phyloP scores from a whole-genome alignment of 2,113 vertebrate species.

The Oreochromis tanganicae region DNA sequence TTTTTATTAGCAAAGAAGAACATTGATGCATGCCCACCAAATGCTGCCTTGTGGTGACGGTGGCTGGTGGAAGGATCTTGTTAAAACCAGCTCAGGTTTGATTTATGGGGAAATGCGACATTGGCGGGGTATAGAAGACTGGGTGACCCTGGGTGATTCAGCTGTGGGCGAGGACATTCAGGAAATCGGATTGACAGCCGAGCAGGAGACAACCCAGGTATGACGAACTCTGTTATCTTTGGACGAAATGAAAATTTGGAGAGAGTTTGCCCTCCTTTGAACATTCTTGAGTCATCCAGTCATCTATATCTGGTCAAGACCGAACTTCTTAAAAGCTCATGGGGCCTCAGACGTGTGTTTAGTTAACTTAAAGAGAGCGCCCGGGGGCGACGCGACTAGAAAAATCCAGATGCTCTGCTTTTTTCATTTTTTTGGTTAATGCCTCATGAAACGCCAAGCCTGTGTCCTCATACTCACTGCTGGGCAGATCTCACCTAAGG shows the following conservation, averaged over 20 bases:
- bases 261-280: not conserved
- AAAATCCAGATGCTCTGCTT: slow-evolving; percentile 52
- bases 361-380: slow-evolving; percentile 29
- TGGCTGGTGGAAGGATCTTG: not conserved
- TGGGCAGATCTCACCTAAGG: slow-evolving; percentile 1
- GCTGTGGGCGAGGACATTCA: not conserved
- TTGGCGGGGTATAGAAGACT: not conserved
- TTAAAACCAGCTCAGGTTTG: slow-evolving; percentile 7
- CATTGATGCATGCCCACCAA: not conserved
- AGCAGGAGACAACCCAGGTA: not conserved
- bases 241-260: not conserved
- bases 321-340: slow-evolving; percentile 27
- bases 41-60: not conserved
- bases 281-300: not conserved
- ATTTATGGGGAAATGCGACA: not conserved
- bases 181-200: not conserved
- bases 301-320: not conserved
- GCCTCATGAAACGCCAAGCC: slow-evolving; percentile 39
- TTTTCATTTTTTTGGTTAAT: slow-evolving; percentile 9
- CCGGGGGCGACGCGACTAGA: slow-evolving; percentile 9
- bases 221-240: not conserved
- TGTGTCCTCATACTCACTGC: slow-evolving; percentile 39
- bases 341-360: slow-evolving; percentile 31
- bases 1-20: slow-evolving; percentile 24
- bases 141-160: not conserved